Conservation (phyloP, 2,113 vertebrate genomes). For the Saccopteryx bilineata region DNA sequence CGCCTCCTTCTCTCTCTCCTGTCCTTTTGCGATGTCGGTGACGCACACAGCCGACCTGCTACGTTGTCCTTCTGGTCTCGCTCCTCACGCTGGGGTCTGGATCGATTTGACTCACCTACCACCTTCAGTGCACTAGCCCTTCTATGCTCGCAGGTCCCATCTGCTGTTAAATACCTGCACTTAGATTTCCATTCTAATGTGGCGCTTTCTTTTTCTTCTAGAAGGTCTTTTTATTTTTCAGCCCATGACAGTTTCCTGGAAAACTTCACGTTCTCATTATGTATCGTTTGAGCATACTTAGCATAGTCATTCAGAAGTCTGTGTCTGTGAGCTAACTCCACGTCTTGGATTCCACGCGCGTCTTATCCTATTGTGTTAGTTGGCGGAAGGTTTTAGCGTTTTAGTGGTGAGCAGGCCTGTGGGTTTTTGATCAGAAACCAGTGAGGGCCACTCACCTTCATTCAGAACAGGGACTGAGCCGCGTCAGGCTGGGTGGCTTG, state of each 20-base stretch:
- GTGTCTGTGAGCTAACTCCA: neutral
- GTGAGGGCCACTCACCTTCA: neutral
- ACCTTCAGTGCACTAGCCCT: neutral
- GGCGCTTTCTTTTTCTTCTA: neutral
- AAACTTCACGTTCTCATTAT: neutral
- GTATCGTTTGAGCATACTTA: neutral
- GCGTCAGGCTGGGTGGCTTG: no score
- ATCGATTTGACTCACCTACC: neutral
- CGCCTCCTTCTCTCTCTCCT: neutral
- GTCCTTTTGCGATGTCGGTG: neutral
- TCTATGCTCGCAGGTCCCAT: neutral
- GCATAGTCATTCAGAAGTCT: neutral
- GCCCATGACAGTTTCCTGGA: neutral
- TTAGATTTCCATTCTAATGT: conserved; percentile 29
- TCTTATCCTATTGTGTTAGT: neutral
- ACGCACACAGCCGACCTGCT: neutral
- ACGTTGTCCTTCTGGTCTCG: neutral
- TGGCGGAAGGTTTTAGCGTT: neutral
- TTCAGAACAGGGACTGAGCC: neutral
- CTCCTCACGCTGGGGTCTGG: neutral
- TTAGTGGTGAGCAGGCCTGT: neutral
- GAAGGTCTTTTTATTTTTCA: neutral
- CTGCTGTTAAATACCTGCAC: neutral
- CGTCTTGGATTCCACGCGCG: neutral
- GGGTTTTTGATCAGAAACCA: neutral